A percentile compares a stretch with the other conserved stretches of the same genome.
phyloP scores from a whole-genome alignment of 2,888 invertebrate species.

The Epicampocera succincta region DNA sequence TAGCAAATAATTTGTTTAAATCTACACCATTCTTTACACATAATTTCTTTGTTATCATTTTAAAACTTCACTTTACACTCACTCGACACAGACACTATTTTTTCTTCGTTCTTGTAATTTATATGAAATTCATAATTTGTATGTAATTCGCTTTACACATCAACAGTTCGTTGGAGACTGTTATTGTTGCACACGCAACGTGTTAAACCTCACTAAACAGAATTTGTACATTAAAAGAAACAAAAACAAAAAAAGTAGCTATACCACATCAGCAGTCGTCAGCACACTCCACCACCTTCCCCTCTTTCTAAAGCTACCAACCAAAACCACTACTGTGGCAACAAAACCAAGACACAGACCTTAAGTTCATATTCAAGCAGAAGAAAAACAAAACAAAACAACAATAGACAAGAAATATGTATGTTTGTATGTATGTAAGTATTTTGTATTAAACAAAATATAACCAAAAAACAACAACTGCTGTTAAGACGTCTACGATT shows the following conservation, averaged over 20 bases:
- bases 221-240: constrained; percentile 29
- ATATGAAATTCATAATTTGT: constrained; percentile 30
- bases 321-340: constrained; percentile 14
- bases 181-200: constrained; percentile 63
- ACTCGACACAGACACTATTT: constrained; percentile 12
- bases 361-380: constrained; percentile 12
- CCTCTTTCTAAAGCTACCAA: constrained; percentile 10
- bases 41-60: neutral
- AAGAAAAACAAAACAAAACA: neutral
- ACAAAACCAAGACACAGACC: constrained; percentile 36
- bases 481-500: constrained; percentile 25
- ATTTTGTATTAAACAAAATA: constrained; percentile 21
- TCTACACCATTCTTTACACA: constrained; percentile 14
- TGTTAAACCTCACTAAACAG: constrained; percentile 61
- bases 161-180: constrained; percentile 65
- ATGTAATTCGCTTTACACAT: constrained; percentile 53
- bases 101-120: neutral
- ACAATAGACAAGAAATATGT: constrained; percentile 26
- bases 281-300: constrained; percentile 23
- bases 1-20: constrained; percentile 25
- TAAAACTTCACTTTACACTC: constrained; percentile 36
- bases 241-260: constrained; percentile 50
- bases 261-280: constrained; percentile 56
- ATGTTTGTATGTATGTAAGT: no score
- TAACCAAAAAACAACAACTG: neutral